Percentiles rank a stretch among this genome's conserved stretches.
Conservation (phyloP, 2,113 vertebrate genomes). For the Ornithorhynchus anatinus region DNA sequence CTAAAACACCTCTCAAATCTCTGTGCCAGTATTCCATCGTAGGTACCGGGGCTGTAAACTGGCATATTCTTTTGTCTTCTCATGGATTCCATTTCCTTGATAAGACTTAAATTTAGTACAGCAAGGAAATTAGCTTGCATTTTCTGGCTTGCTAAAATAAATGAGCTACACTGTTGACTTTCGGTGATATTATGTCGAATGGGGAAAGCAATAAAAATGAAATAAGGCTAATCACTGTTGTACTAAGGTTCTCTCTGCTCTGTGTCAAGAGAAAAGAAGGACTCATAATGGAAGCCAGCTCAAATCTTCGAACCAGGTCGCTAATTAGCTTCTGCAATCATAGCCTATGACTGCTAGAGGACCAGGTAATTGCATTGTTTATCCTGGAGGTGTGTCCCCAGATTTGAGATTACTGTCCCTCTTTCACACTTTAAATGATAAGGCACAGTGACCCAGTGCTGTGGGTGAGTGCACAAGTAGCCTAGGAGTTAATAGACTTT, state of each 20-base stretch:
- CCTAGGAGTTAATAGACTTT: too few species aligned
- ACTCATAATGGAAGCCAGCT: constrained; percentile 64
- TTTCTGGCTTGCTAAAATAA: constrained; percentile 67
- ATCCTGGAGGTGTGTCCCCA: constrained; percentile 65
- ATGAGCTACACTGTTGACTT: constrained; percentile 71
- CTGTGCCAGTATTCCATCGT: too few species aligned
- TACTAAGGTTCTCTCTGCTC: constrained; percentile 59
- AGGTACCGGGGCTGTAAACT: too few species aligned
- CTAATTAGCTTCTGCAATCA: constrained; percentile 76
- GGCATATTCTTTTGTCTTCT: constrained; percentile 38
- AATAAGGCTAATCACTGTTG: constrained; percentile 69
- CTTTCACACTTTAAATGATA: constrained; percentile 60
- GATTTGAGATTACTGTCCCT: constrained; percentile 58
- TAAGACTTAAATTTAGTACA: constrained; percentile 58
- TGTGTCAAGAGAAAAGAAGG: constrained; percentile 57
- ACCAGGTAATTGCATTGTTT: constrained; percentile 72
- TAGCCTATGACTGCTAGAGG: constrained; percentile 55
- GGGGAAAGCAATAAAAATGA: constrained; percentile 71
- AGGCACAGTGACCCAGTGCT: constrained; percentile 53
- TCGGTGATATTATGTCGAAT: constrained; percentile 61
- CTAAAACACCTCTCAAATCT: too few species aligned
- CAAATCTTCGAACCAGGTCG: constrained; percentile 67
- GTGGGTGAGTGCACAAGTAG: too few species aligned
- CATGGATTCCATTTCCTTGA: constrained; percentile 51
- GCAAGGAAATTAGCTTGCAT: constrained; percentile 65